Conservation (phyloP, 1,140 invertebrate species). For the Pissodes strobi region DNA sequence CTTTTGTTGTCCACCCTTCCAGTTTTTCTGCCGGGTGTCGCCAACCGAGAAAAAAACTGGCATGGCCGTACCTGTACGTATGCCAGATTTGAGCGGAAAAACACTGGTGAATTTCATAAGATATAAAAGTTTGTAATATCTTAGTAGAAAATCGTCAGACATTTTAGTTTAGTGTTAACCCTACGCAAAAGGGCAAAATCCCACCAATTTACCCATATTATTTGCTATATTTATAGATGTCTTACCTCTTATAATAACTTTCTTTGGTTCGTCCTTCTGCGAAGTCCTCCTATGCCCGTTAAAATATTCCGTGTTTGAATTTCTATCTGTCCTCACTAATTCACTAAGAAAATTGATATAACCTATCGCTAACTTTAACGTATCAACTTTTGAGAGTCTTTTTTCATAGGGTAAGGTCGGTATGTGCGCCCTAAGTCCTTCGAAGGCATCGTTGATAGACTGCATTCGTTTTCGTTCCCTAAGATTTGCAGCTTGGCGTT, state of each 20-base stretch:
- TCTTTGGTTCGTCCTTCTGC: constrained; percentile 70
- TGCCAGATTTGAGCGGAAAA: no score
- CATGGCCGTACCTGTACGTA: no score
- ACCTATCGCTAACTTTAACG: constrained; percentile 88
- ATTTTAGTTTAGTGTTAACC: no score
- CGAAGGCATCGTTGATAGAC: constrained; percentile 94
- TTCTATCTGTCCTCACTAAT: constrained; percentile 72
- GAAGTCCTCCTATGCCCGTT: constrained; percentile 62
- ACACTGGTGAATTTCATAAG: no score
- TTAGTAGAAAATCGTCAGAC: no score
- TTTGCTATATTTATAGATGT: no score
- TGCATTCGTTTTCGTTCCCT: constrained; percentile 92
- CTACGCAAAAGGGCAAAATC: no score
- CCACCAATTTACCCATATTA: no score
- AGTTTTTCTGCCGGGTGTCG: no score
- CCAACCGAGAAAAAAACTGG: no score
- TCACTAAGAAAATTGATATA: constrained; percentile 93
- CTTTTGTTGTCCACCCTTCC: no score
- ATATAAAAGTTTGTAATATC: no score
- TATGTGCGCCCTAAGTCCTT: constrained; percentile 87
- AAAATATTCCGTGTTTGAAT: constrained; percentile 62
- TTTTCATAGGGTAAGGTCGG: constrained; percentile 95
- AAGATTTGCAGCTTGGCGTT: constrained; percentile 91
- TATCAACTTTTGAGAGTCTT: constrained; percentile 92
- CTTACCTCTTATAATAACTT: constrained; percentile 74